phyloP scores from a whole-genome alignment of 2,797 vertebrate genomes.

The Scleropages formosus region DNA sequence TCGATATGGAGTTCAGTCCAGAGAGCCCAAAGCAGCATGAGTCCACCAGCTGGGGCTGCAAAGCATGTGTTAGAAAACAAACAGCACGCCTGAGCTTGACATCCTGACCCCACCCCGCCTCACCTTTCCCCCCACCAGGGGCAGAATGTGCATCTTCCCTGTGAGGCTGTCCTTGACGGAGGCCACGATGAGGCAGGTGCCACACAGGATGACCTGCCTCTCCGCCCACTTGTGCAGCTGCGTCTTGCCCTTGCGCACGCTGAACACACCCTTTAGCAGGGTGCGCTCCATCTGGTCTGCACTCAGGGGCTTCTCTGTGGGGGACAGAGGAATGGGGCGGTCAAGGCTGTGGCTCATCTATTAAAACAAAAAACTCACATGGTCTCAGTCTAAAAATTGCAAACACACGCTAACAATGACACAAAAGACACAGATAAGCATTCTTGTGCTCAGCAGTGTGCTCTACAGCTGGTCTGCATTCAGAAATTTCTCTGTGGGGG shows the following conservation, averaged over 20 bases:
- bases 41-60: constrained; percentile 30
- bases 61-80: constrained; percentile 30
- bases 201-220: constrained; percentile 89
- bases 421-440: neutral
- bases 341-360: too few relatives aligned
- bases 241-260: constrained; percentile 90
- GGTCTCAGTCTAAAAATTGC: too few relatives aligned
- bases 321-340: constrained; percentile 27
- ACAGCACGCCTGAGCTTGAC: neutral
- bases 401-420: too few relatives aligned
- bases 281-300: constrained; percentile 88
- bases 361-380: too few relatives aligned
- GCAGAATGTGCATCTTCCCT: constrained; percentile 95
- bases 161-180: constrained; percentile 93
- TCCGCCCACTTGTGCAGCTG: constrained; percentile 98
- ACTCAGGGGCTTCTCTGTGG: constrained; percentile 81
- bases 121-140: constrained; percentile 94
- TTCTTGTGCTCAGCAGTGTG: neutral
- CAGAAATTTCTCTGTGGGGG: constrained; percentile 8
- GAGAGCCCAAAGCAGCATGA: constrained; percentile 33
- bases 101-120: constrained; percentile 69
- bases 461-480: neutral
- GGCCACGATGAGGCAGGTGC: constrained; percentile 92
- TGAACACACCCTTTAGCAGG: constrained; percentile 87
- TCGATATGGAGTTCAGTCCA: neutral